Evolutionary conservation across 2,797 vertebrate genomes (phyloP).

Genomic region (Hapalemur alaotrensis): DNA sequence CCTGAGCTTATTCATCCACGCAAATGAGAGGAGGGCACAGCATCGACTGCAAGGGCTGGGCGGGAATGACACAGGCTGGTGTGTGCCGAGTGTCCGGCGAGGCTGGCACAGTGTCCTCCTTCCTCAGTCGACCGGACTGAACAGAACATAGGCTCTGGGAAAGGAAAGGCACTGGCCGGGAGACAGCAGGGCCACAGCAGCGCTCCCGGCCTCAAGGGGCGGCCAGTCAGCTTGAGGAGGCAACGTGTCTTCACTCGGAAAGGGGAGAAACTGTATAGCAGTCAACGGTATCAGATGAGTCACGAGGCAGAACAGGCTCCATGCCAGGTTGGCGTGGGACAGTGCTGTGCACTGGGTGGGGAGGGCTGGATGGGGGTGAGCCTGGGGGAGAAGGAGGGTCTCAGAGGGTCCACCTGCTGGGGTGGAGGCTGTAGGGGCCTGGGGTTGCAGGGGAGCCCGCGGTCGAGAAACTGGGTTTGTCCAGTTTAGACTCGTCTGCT

Average conservation of each 20-base stretch:
- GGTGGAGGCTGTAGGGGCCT: neutral
- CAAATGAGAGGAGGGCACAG: neutral
- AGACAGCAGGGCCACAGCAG: neutral
- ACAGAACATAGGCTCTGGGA: neutral
- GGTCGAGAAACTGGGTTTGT: neutral
- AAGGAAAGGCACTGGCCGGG: neutral
- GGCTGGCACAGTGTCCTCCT: neutral
- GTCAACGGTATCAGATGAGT: neutral
- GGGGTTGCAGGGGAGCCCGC: neutral
- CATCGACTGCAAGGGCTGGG: neutral
- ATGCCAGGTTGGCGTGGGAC: accelerated
- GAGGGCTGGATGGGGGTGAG: neutral
- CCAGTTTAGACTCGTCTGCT: neutral
- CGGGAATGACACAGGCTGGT: accelerated
- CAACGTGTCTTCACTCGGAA: neutral
- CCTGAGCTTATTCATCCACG: neutral
- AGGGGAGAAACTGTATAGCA: neutral
- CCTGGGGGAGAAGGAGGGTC: neutral
- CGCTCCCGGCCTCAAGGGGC: neutral
- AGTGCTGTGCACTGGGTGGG: neutral
- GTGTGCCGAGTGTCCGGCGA: neutral
- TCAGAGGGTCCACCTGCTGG: neutral
- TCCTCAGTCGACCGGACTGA: neutral
- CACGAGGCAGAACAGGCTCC: accelerated
- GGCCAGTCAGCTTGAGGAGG: neutral